Evolutionary conservation across 1,140 invertebrate species (phyloP).

Genomic region (Sitophilus oryzae): DNA sequence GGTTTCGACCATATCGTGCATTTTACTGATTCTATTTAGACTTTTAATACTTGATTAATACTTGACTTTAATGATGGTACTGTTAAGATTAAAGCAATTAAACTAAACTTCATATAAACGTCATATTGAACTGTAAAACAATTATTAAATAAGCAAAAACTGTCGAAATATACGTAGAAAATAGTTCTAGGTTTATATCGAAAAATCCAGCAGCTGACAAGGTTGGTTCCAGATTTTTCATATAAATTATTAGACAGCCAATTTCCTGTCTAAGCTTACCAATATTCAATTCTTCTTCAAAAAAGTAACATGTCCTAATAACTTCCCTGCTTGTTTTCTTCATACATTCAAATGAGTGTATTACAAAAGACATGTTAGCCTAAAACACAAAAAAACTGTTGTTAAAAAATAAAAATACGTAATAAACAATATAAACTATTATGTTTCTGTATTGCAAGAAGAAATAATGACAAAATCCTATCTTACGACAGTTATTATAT

Average conservation of each 20-base stretch:
- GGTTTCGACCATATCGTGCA: too few relatives aligned
- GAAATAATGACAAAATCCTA: too few relatives aligned
- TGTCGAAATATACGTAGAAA: neutral
- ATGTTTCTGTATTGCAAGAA: too few relatives aligned
- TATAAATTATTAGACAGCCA: neutral
- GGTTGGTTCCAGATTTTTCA: conserved; percentile 4
- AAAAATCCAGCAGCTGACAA: conserved; percentile 15
- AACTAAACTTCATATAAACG: conserved; percentile 5
- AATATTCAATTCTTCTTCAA: conserved; percentile 16
- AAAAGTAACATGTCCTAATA: conserved; percentile 11
- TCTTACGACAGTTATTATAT: too few relatives aligned
- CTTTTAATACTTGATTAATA: too few relatives aligned
- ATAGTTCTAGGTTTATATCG: conserved; percentile 1
- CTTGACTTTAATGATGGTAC: neutral
- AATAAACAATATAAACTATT: neutral
- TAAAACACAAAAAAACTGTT: neutral
- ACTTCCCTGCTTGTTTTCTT: neutral
- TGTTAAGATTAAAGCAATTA: neutral
- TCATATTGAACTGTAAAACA: conserved; percentile 14
- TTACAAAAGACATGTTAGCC: conserved; percentile 1
- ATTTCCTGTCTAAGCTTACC: conserved; percentile 5
- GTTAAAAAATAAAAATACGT: neutral
- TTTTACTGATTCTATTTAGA: too few relatives aligned
- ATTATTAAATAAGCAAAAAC: conserved; percentile 15
- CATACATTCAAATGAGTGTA: conserved; percentile 6